phyloP scores from a whole-genome alignment of 2,113 vertebrate genomes.

The Stictonetta naevosa region DNA sequence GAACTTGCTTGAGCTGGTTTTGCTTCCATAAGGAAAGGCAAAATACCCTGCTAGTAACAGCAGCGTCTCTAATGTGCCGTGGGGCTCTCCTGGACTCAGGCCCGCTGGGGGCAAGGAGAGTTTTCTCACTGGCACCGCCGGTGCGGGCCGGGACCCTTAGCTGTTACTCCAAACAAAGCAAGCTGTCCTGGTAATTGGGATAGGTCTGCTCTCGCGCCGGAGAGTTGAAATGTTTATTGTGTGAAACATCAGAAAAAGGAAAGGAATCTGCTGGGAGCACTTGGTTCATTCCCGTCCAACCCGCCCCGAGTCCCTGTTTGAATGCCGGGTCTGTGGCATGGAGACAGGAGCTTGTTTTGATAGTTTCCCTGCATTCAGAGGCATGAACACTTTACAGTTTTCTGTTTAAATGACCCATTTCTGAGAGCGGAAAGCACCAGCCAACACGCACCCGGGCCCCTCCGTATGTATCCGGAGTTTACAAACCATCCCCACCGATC shows the following conservation, averaged over 20 bases:
- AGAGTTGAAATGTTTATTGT: constrained; percentile 64
- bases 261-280: constrained; percentile 66
- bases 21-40: not conserved
- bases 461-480: constrained; percentile 81
- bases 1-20: constrained; percentile 15
- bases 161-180: constrained; percentile 50
- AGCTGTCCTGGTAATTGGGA: constrained; percentile 55
- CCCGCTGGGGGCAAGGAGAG: not conserved
- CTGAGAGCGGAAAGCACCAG: constrained; percentile 77
- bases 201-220: not conserved
- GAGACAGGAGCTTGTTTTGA: constrained; percentile 75
- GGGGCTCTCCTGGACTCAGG: constrained; percentile 5
- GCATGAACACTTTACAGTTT: constrained; percentile 78
- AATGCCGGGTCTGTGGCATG: constrained; percentile 66
- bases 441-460: constrained; percentile 74
- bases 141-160: constrained; percentile 19
- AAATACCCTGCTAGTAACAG: not conserved
- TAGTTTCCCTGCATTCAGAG: constrained; percentile 69
- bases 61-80: not conserved
- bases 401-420: constrained; percentile 80
- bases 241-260: constrained; percentile 56
- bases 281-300: constrained; percentile 55
- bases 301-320: constrained; percentile 21
- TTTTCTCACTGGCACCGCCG: not conserved
- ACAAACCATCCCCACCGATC: constrained; percentile 78